These are phyloP conservation scores for Paramuricea clavata DNA, from an alignment of 92 coral and sea anemone species.

Conservation along the genomic window DNA sequence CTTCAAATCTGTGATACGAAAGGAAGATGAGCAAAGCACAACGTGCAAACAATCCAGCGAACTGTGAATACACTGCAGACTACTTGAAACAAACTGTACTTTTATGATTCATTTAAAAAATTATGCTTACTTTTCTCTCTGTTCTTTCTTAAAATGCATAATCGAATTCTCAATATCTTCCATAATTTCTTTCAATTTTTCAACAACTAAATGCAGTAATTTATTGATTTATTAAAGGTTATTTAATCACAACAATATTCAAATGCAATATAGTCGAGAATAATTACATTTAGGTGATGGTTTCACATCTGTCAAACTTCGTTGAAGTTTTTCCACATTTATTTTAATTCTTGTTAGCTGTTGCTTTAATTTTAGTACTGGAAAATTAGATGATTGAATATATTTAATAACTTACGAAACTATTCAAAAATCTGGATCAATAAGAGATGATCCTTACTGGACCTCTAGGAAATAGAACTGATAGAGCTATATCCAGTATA, in stretches of 20 bases:
- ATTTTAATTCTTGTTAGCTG: constrained; percentile 81
- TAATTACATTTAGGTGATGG: constrained; percentile 93
- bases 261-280: too few species aligned
- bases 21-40: neutral
- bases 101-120: neutral
- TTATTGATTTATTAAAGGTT: neutral
- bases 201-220: constrained; percentile 71
- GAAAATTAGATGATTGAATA: neutral
- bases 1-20: constrained; percentile 82
- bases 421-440: too few species aligned
- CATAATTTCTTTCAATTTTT: constrained; percentile 93
- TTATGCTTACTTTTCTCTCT: constrained; percentile 79
- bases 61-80: too few species aligned
- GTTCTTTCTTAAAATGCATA: constrained; percentile 94
- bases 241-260: neutral
- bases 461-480: too few species aligned
- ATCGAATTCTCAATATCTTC: constrained; percentile 94
- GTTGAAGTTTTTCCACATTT: constrained; percentile 92
- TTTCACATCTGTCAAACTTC: constrained; percentile 89
- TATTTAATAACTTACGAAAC: too few species aligned
- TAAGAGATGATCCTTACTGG: too few species aligned
- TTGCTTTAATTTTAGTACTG: constrained; percentile 82
- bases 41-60: too few species aligned
- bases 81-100: too few species aligned
- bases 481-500: too few species aligned